Evolutionary conservation across 23 tunicate genomes (phyloP).

Genomic region (Styela plicata): DNA sequence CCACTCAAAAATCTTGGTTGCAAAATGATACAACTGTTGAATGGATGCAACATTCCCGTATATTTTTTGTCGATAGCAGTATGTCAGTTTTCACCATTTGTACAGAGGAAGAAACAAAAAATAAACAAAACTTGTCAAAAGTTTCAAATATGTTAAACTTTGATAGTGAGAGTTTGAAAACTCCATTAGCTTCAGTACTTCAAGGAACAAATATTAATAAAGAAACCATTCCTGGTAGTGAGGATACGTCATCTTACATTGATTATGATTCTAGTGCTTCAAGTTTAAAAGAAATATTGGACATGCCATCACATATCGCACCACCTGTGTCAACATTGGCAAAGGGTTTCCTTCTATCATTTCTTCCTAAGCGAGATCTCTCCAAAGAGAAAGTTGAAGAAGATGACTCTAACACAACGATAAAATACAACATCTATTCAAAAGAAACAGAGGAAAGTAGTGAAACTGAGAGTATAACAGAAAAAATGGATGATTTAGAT

Average conservation of each 20-base stretch:
- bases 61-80: background rate
- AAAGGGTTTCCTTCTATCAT: background rate
- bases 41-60: background rate
- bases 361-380: background rate
- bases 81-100: conserved; percentile 3
- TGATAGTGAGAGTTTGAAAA: background rate
- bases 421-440: too few species aligned
- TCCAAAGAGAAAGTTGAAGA: background rate
- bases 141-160: background rate
- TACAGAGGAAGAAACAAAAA: background rate
- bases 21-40: background rate
- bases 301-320: background rate
- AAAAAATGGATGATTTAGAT: background rate
- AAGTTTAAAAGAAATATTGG: background rate
- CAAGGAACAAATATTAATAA: background rate
- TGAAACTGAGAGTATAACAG: too few species aligned
- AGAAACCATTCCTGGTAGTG: background rate
- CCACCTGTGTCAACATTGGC: background rate
- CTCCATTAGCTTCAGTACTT: background rate
- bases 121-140: background rate
- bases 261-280: background rate
- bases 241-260: background rate
- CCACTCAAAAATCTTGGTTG: background rate
- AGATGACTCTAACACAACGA: too few species aligned
- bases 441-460: too few species aligned